Base-by-base conservation (phyloP, 2,888 invertebrate species). In the Sialis fuliginosa region DNA sequence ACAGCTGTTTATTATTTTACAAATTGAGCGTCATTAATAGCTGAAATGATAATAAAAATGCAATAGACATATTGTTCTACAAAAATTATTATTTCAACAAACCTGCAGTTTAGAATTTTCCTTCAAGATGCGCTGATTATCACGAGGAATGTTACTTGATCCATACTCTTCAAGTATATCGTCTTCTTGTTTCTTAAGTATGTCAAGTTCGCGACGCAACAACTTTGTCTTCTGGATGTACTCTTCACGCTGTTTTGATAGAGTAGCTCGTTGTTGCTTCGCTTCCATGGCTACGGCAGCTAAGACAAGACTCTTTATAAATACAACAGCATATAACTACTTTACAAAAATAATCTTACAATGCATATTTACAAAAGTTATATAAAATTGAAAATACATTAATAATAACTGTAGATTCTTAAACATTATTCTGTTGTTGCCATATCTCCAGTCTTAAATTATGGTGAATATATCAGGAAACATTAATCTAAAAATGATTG, bases 91-190 rank as follows among this genome's bases (percentile, higher is more conserved):
- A 31, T 31, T 10, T 42, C 10, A 30, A 42, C 42, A 42, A 30
- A 87, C 88, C 84, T 88, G 88, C 46, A 89, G 65, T 57, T 84
- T 85, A 56, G 81, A 79, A 64, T 88, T 89, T 64, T 88, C 85
- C 60, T 82, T 81, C 49, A 87, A 70, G 60, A 87, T 84, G 52
- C 80, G 74, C 62, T 79, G 79, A 56, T 81, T 82, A 52, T 86
- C 86, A 46, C 61, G 58, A 46, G 66, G 42, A 37, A 42, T 42
- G 22, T 37, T 42, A 8, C 47, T 62, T 1, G 84, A 79, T 50
- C 82, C 80, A 34, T 78, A 77, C 6, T 83, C 81, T 32, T 78
- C 76, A 4, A 79, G 70, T 40, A 89, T 72, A 60, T 86, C 86
- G 51, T 79, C 79, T 50, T 82, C 80, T 60, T 89, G 88, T 45